Base-by-base conservation (phyloP, 2,888 invertebrate genomes). In the Labia minor region DNA sequence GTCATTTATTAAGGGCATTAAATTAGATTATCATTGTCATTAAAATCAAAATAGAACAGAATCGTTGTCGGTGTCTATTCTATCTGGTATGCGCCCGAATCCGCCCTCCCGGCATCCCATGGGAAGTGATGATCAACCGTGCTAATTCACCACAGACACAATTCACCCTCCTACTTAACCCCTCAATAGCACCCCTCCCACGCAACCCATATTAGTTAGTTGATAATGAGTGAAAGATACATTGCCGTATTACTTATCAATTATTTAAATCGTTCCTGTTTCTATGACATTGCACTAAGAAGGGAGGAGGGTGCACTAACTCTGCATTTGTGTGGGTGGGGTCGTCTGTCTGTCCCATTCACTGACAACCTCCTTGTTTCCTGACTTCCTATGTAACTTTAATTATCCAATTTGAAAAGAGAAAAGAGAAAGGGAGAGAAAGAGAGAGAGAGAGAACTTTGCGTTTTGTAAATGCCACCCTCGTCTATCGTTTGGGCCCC, bases 381-480 rank as follows among this genome's bases (percentile, higher is more conserved):
- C 49, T 49, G 49, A 14, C 49, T 49, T 49, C n/a, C 49, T 49
- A 49, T 49, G 49, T 49, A 49, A 49, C 49, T 49, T 49, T 49
- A 49, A 49, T 49, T 49, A 49, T 49, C 49, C 49, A n/a, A 49
- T 49, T 49, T 49, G 49, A 49, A 49, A 3, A 49, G 26, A 26
- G 26, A 26, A 14, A 49, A 49, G 14, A 49, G 49, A 14, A 14
- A 26, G 8, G 14, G 49, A 16, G 49, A 49, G n/a, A n/a, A n/a
- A n/a, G n/a, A n/a, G n/a, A 49, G 49, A 14, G 49, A 26, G 8
- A 49, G 49, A 16, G 49, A 49, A 14, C 26, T 26, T 49, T 14
- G 49, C 49, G 49, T 49, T 49, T 49, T 49, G n/a, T 49, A 49
- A 49, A 49, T 6, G 26, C 26, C 26, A 26, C 26, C 26, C 26